Percentiles rank a stretch among this genome's conserved stretches.
Conservation (phyloP, 2,888 invertebrate species). For the Drosophila glabriapex region DNA sequence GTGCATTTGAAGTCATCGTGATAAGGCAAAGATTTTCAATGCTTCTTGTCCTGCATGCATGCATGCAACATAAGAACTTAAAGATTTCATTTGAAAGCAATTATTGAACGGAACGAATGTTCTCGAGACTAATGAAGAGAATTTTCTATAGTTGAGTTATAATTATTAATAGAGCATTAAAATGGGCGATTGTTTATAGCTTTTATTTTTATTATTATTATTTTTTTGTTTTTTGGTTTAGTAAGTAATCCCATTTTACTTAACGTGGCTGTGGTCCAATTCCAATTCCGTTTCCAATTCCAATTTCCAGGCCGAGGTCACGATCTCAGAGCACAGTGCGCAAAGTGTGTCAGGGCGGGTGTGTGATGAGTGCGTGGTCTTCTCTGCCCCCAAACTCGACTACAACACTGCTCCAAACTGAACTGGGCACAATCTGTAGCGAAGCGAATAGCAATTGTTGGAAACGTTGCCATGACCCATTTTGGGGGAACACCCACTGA, state of each 20-base stretch:
- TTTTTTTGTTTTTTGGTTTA: background rate
- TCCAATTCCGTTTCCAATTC: constrained; percentile 26
- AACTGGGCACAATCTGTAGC: constrained; percentile 25
- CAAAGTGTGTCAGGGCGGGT: constrained; percentile 71
- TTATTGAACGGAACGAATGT: background rate
- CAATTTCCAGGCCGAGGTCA: constrained; percentile 51
- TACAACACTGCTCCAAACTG: background rate
- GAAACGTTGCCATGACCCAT: constrained; percentile 69
- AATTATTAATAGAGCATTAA: constrained; percentile 5
- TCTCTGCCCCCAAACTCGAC: constrained; percentile 12
- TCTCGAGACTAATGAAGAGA: background rate
- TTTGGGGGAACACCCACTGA: constrained; percentile 75
- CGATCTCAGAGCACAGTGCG: constrained; percentile 44
- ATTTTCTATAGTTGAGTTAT: background rate
- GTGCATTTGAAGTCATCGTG: constrained; percentile 18
- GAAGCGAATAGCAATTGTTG: constrained; percentile 43
- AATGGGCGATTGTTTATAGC: background rate
- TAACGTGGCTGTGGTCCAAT: constrained; percentile 10
- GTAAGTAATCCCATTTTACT: constrained; percentile 12
- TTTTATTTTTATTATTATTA: background rate
- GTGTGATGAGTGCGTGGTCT: constrained; percentile 68
- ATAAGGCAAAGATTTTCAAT: constrained; percentile 9
- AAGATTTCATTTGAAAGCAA: background rate
- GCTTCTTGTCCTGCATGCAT: background rate
- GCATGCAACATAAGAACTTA: background rate